Evolutionary conservation across 2,797 vertebrate species (phyloP).

Genomic region (Thunnus albacares): DNA sequence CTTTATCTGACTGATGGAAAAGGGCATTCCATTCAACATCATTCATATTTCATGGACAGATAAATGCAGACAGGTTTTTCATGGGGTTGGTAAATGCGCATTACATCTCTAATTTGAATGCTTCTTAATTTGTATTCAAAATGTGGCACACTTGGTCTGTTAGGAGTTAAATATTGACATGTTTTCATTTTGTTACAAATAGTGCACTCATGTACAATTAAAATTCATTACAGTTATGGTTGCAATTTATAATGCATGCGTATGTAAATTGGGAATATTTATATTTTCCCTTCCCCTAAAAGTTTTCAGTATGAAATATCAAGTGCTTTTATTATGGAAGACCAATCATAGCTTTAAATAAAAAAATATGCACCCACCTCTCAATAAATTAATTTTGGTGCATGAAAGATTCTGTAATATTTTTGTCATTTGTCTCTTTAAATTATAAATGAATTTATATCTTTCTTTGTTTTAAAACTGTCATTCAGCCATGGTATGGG

Average conservation of each 20-base stretch:
- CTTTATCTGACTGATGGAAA: slow-evolving; percentile 79
- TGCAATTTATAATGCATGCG: neutral
- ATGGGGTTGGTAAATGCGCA: slow-evolving; percentile 30
- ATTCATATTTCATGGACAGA: slow-evolving; percentile 80
- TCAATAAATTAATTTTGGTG: neutral
- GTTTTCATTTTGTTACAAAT: slow-evolving; percentile 14
- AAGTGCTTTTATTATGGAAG: neutral
- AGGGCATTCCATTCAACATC: slow-evolving; percentile 79
- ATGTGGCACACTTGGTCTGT: neutral
- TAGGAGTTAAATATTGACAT: slow-evolving; percentile 2
- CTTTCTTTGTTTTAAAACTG: too few relatives aligned
- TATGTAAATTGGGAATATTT: slow-evolving; percentile 16
- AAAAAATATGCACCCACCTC: neutral
- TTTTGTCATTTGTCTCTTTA: neutral
- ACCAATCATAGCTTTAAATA: neutral
- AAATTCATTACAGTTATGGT: neutral
- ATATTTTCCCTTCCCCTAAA: neutral
- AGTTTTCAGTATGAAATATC: neutral
- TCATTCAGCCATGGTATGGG: neutral
- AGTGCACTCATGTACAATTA: neutral
- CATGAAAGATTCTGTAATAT: neutral
- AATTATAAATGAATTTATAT: too few relatives aligned
- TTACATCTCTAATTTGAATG: slow-evolving; percentile 58
- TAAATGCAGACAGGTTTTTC: slow-evolving; percentile 63
- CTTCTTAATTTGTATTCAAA: slow-evolving; percentile 53